Evolutionary conservation across 1,140 invertebrate genomes (phyloP).

Genomic region (Cylas formicarius): DNA sequence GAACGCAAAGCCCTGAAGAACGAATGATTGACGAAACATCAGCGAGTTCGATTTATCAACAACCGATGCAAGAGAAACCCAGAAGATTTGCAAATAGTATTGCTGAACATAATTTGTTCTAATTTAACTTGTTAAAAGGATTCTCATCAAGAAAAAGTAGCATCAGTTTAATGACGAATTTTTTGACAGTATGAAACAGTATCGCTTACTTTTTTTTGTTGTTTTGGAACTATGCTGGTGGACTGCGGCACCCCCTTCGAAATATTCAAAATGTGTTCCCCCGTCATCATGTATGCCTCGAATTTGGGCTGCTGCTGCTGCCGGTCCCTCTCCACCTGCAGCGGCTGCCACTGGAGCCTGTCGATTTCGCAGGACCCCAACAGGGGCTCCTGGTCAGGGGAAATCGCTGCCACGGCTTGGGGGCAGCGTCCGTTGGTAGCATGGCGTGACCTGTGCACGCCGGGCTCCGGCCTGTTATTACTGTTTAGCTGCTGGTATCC

Average conservation of each 20-base stretch:
- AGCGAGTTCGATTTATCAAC: too few species aligned
- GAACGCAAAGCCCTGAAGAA: too few species aligned
- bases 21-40: too few species aligned
- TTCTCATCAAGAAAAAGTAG: too few species aligned
- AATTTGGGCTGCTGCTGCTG: slow-evolving; percentile 49
- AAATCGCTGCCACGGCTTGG: too few species aligned
- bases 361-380: slow-evolving; percentile 43
- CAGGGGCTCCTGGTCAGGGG: slow-evolving; percentile 26
- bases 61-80: too few species aligned
- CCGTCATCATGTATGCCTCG: slow-evolving; percentile 97
- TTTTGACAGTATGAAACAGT: too few species aligned
- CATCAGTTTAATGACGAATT: too few species aligned
- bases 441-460: slow-evolving; percentile 27
- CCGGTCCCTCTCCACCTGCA: slow-evolving; percentile 41
- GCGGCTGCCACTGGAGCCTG: slow-evolving; percentile 49
- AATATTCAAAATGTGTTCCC: slow-evolving; percentile 86
- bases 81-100: too few species aligned
- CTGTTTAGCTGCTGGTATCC: too few species aligned
- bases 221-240: slow-evolving; percentile 51
- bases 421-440: slow-evolving; percentile 45
- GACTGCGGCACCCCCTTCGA: slow-evolving; percentile 68
- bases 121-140: too few species aligned
- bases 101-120: too few species aligned
- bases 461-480: slow-evolving; percentile 20
- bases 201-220: slow-evolving; percentile 55